Base-by-base conservation (phyloP, 2,888 invertebrate species). In the Latrodectus hesperus region DNA sequence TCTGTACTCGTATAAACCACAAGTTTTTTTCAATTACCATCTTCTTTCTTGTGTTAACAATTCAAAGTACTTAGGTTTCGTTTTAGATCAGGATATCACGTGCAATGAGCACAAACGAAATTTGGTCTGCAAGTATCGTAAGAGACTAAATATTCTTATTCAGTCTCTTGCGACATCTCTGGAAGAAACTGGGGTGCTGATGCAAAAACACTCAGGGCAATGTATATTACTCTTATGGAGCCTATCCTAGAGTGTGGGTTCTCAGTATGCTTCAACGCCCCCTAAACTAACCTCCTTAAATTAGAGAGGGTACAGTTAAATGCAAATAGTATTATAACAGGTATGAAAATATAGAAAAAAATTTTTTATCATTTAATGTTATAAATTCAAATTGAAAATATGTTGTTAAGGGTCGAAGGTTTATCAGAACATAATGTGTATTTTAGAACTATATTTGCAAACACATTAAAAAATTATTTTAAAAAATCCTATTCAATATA, bases 181-280 rank as follows among this genome's bases (percentile, higher is more conserved):
- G 71, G 71, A n/a, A n/a, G n/a, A n/a, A n/a, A n/a, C n/a, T n/a
- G 22, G 22, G 22, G 22, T 1, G 1, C 22, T 22, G 22, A 22
- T 22, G 22, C 1, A 0, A 22, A 22, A 22, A 22, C 22, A 22
- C 22, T 22, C 22, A 22, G 71, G 49, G 60, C 53, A 16, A 79
- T 51, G 3, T 79, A 64, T 16, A 17, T 70, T 55, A 6, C 55
- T 2, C 53, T 78, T 26, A 38, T 78, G 9, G 3, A 55, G 9
- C 78, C 70, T 10, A 79, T 72, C 6, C n/a, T 79, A 38, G 64
- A 79, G 12, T 79, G 72, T 78, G 17, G 16, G n/a, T 68, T 60
- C 60, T 70, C 22, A 22, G 22, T 22, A 22, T 22, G 1, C 22
- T 22, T 22, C 22, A 22, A 1, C 22, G 22, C 22, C 17, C 55